Conservation (phyloP, 2,113 vertebrate species). For the Epinephelus lanceolatus region DNA sequence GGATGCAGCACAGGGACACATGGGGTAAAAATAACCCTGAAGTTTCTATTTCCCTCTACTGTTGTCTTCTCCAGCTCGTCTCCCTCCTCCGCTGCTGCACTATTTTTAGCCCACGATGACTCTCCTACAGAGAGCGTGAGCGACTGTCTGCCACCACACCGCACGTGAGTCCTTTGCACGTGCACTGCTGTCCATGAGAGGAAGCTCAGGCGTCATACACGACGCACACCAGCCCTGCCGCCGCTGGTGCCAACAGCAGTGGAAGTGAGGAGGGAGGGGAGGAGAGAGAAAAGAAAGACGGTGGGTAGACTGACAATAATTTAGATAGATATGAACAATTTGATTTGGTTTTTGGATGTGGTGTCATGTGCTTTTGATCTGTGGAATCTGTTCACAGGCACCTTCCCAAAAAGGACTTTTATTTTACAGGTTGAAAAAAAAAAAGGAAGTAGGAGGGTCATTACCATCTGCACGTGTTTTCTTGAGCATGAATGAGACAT, state of each 20-base stretch:
- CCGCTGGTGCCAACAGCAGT: neutral
- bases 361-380: neutral
- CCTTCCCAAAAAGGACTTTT: neutral
- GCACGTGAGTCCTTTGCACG: conserved; percentile 75
- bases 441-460: neutral
- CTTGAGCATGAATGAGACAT: neutral
- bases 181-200: conserved; percentile 43
- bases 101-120: conserved; percentile 76
- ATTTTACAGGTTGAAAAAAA: neutral
- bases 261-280: neutral
- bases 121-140: conserved; percentile 49
- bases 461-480: conserved; percentile 4
- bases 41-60: conserved; percentile 65
- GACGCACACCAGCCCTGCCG: neutral
- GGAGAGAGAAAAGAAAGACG: neutral
- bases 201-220: conserved; percentile 35
- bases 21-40: conserved; percentile 70
- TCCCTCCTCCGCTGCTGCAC: conserved; percentile 7
- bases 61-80: conserved; percentile 32
- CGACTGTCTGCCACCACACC: conserved; percentile 52
- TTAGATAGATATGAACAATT: neutral
- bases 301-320: neutral
- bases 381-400: neutral
- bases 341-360: neutral
- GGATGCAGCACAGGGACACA: conserved; percentile 36